Evolutionary conservation across 2,888 invertebrate species (phyloP), one percentile per base, ranked within the genome.

Genomic region (Campoplex nolae): DNA sequence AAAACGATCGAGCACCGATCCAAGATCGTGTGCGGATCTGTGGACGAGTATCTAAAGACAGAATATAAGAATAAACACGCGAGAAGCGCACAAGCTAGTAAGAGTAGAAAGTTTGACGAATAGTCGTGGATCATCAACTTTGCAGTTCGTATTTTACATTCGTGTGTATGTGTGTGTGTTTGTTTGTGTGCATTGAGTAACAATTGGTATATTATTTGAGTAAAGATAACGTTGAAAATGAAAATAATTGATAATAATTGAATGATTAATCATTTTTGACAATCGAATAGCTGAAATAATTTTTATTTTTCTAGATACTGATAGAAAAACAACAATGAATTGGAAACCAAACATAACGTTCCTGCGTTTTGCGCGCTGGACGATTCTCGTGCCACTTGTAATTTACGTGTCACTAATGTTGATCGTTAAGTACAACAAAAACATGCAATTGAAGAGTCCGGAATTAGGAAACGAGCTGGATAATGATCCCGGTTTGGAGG

Each of bases 361-460:
- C 62, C 48, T 91, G n/a, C 89, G 90, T 9, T 87, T 90, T 28
- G 86, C 93, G 3, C 93, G 93, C 3, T 92, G 94, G 91, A 92
- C 93, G 13, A 88, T 93, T 8, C 85, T 93, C 73, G 91, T 93
- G 4, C 90, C 93, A 0, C 89, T 93, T 1, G 86, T 93, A 0
- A 92, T 94, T 51, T 94, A 94, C 81, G 81, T 92, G 0, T 91
- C 91, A 7, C 88, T 94, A 2, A 79, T 82, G 76, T 86, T 93
- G 23, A 89, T 93, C 75, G 82, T 93, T 18, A 93, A 92, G 74
- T 93, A 93, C 77, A 92, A 90, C 9, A 91, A 89, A 71, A 90
- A 88, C 38, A 73, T 93, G 48, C 93, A 92, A 11, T 86, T 93
- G 3, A 93, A 92, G 80, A 92, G 92, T 51, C 74, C 88, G 13